Percentiles rank a stretch among this genome's conserved stretches.
Evolutionary conservation across 2,888 invertebrate species (phyloP).

Genomic region (Mesorhabditis sp.): DNA sequence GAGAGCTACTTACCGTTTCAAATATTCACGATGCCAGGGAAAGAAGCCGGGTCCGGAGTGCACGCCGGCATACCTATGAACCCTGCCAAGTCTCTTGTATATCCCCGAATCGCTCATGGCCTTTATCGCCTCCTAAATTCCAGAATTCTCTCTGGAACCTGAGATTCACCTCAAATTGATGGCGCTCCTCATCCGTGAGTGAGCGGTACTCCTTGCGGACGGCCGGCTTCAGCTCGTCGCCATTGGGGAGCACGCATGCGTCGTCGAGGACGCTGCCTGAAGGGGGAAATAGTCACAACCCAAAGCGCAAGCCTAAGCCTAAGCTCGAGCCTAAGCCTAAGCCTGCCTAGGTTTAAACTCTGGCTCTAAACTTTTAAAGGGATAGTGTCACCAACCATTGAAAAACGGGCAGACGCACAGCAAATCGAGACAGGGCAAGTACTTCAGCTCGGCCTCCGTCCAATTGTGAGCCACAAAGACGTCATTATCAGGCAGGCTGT

Average conservation of each 20-base stretch:
- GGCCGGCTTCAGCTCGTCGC: slow-evolving; percentile 21
- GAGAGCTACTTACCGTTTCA: slow-evolving; percentile 20
- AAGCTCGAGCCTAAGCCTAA: too few species aligned
- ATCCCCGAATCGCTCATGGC: slow-evolving; percentile 20
- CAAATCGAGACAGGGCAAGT: slow-evolving; percentile 24
- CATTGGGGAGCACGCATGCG: slow-evolving; percentile 20
- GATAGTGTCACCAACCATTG: slow-evolving; percentile 9
- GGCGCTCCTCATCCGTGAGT: neutral
- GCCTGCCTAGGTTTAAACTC: too few species aligned
- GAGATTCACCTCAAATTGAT: slow-evolving; percentile 17
- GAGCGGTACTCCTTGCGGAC: slow-evolving; percentile 10
- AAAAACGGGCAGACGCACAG: slow-evolving; percentile 27
- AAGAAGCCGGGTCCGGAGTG: slow-evolving; percentile 36
- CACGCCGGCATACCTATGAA: slow-evolving; percentile 30
- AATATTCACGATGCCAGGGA: slow-evolving; percentile 37
- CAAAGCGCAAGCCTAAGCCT: neutral
- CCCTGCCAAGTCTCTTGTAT: slow-evolving; percentile 25
- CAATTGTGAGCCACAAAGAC: slow-evolving; percentile 24
- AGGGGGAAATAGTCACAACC: slow-evolving; percentile 4
- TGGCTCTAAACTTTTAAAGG: too few species aligned
- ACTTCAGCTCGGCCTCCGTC: slow-evolving; percentile 23
- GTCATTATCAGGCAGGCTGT: slow-evolving; percentile 10
- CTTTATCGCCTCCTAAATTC: slow-evolving; percentile 19
- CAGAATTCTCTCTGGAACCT: neutral
- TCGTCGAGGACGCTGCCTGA: slow-evolving; percentile 21